Base-by-base conservation (phyloP, 2,113 vertebrate species). In the Benitochromis conjunctus region DNA sequence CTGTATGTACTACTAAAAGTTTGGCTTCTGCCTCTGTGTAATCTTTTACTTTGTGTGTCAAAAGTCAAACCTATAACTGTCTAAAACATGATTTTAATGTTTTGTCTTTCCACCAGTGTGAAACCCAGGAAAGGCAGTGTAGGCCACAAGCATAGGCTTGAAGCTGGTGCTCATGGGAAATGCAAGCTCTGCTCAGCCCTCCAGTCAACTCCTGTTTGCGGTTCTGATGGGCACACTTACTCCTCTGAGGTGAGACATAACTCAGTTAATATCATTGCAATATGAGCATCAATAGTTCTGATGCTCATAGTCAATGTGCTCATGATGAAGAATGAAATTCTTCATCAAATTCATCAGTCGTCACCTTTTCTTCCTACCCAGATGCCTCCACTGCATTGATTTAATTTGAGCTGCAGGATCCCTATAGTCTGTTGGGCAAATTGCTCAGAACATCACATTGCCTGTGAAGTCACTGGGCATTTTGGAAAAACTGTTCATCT, bases 161-260 rank as follows among this genome's bases (percentile, higher is more conserved):
- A 96, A 88, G 86, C 96, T 24, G 93, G 94, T 2, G 96, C 90
- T 93, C 53, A 96, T 57, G 96, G 91, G 1, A 99, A 97, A 89
- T 99, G 98, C 95, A 97, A 94, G 82, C 94, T 96, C 2, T 99
- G 98, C 66, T 96, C 97, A 0, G 1, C 64, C 21, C 53, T 88
- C 0, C 97, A 94, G 7, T 87, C 94, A 34, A 86, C 31, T 74
- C 90, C 95, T 36, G 91, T 94, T n/a, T 95, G 95, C 80, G 95
- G 93, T 36, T 95, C 94, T 60, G 98, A 99, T 5, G 98, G 98
- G 24, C 98, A 99, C 90, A 97, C 96, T 14, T 95, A 95, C 86
- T 93, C 94, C 1, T 95, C 95, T 76, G 96, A 97, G 97, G 98
- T 99, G 36, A 93, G 91, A 78, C 2, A 3, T 60, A 5, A 21